Conservation (phyloP, 2,113 vertebrate genomes). For the Sebastes schlegelii region DNA sequence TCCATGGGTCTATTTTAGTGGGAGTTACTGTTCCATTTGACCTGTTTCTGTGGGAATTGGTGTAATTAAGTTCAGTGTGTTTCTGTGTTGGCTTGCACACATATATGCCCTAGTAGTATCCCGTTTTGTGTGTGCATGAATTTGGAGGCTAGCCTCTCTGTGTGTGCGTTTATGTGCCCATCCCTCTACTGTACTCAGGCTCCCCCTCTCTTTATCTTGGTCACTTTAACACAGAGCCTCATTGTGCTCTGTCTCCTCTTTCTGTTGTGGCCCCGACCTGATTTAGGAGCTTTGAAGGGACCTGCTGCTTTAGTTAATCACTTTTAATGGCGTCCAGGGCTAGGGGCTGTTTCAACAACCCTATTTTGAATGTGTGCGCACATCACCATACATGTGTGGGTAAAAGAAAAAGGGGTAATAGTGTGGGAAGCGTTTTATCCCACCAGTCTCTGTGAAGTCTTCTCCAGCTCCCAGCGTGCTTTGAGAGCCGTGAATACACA, state of each 20-base stretch:
- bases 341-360: conserved; percentile 19
- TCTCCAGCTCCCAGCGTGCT: not conserved
- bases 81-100: not conserved
- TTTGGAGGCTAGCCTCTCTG: not conserved
- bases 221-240: conserved; percentile 70
- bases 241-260: conserved; percentile 73
- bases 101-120: not conserved
- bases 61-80: not conserved
- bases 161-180: not conserved
- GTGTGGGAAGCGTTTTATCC: conserved; percentile 7
- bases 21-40: not conserved
- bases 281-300: conserved; percentile 79
- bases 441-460: conserved; percentile 21
- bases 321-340: conserved; percentile 63
- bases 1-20: conserved; percentile 22
- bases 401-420: not conserved
- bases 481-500: not conserved
- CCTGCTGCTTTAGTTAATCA: conserved; percentile 75
- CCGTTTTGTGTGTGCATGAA: not conserved
- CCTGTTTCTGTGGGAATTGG: not conserved
- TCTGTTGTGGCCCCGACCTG: conserved; percentile 68
- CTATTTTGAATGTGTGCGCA: not conserved
- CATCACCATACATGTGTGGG: not conserved
- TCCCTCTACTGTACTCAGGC: conserved; percentile 45
- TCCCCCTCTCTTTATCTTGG: conserved; percentile 38